Conservation (phyloP, 2,113 vertebrate species). For the Nesogale talazaci region DNA sequence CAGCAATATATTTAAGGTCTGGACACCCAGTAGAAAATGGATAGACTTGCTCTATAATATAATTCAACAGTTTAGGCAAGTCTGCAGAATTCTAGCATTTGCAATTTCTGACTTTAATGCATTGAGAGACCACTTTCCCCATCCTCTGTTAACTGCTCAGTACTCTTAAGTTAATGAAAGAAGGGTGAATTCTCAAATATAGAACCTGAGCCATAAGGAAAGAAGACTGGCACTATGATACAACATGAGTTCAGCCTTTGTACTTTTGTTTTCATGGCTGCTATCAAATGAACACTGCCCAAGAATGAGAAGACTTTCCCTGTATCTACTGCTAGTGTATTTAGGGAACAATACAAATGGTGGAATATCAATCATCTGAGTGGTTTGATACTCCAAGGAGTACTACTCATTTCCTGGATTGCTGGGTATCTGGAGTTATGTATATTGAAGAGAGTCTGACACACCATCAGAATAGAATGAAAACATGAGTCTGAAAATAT, state of each 20-base stretch:
- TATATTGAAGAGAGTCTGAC: no score
- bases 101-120: not conserved
- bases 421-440: not conserved
- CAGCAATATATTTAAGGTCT: not conserved
- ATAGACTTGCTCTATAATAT: not conserved
- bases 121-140: not conserved
- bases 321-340: not conserved
- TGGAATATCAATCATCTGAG: not conserved
- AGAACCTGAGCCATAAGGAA: constrained; percentile 25
- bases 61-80: not conserved
- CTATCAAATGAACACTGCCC: not conserved
- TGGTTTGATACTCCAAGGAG: not conserved
- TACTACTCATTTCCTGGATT: not conserved
- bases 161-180: not conserved
- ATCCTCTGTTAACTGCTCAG: not conserved
- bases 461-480: no score
- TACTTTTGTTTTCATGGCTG: constrained; percentile 55
- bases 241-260: not conserved
- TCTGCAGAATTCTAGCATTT: constrained; percentile 18
- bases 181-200: not conserved
- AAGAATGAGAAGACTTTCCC: not conserved
- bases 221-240: not conserved
- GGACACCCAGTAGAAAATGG: not conserved
- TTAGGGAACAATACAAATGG: not conserved
- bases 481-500: not conserved